Evolutionary conservation across 2,797 vertebrate genomes (phyloP).

Genomic region (Microtus agrestis): DNA sequence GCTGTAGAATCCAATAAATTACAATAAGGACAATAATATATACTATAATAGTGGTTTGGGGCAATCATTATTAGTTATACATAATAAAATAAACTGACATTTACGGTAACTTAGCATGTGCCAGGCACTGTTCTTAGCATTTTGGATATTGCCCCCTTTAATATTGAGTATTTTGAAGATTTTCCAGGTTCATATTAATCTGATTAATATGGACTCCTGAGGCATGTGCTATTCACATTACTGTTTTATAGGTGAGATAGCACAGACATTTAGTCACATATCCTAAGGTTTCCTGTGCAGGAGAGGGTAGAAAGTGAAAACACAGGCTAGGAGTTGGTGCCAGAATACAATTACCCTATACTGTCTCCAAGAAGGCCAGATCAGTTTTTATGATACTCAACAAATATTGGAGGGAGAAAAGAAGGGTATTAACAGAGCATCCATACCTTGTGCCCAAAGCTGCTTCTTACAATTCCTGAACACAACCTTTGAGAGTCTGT

Average conservation of each 20-base stretch:
- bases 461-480: constrained; percentile 56
- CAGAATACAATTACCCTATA: neutral
- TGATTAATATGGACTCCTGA: constrained; percentile 7
- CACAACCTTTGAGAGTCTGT: neutral
- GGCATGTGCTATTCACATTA: neutral
- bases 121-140: constrained; percentile 3
- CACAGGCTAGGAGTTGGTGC: neutral
- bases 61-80: constrained; percentile 50
- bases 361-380: neutral
- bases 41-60: neutral
- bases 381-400: neutral
- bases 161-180: constrained; percentile 25
- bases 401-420: neutral
- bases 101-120: neutral
- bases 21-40: constrained; percentile 28
- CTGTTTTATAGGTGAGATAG: neutral
- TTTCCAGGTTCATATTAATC: neutral
- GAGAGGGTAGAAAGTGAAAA: constrained; percentile 44
- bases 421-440: neutral
- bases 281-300: constrained; percentile 3
- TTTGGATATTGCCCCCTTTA: constrained; percentile 19
- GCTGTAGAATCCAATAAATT: constrained; percentile 24
- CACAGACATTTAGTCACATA: neutral
- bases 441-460: neutral
- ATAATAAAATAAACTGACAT: constrained; percentile 28